phyloP scores from a whole-genome alignment of 1,140 invertebrate species.

The Lamellibrachia luymesi region DNA sequence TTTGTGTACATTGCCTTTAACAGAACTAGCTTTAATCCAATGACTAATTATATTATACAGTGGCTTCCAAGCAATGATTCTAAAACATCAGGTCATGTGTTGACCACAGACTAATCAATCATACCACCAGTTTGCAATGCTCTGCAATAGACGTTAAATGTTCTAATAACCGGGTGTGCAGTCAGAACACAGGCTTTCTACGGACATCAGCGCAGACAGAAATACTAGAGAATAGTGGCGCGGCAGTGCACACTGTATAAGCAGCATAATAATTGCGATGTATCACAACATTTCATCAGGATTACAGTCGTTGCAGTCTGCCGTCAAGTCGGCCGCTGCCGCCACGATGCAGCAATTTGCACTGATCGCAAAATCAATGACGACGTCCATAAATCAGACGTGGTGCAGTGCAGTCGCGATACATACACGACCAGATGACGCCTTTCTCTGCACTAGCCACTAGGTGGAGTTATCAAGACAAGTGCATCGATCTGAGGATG shows the following conservation, averaged over 20 bases:
- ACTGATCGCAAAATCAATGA: slow-evolving; percentile 5
- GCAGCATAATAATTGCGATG: slow-evolving; percentile 4
- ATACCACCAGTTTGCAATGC: not conserved
- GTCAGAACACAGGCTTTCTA: not conserved
- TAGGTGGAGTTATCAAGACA: not conserved
- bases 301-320: not conserved
- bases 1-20: too few species aligned
- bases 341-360: not conserved
- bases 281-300: slow-evolving; percentile 5
- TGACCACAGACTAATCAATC: not conserved
- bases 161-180: not conserved
- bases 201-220: not conserved
- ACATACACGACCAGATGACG: not conserved
- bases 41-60: not conserved
- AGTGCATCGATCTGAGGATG: not conserved
- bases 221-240: not conserved
- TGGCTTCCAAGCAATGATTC: too few species aligned
- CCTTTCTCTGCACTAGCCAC: not conserved
- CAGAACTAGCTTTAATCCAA: not conserved
- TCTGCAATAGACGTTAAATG: not conserved
- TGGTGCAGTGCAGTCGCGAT: not conserved
- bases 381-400: not conserved
- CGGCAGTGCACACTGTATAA: not conserved
- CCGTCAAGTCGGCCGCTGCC: not conserved
- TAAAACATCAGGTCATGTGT: too few species aligned